These are phyloP conservation scores for Coregonus sp. DNA, from an alignment of 2,797 vertebrate species.

Conservation along the genomic window DNA sequence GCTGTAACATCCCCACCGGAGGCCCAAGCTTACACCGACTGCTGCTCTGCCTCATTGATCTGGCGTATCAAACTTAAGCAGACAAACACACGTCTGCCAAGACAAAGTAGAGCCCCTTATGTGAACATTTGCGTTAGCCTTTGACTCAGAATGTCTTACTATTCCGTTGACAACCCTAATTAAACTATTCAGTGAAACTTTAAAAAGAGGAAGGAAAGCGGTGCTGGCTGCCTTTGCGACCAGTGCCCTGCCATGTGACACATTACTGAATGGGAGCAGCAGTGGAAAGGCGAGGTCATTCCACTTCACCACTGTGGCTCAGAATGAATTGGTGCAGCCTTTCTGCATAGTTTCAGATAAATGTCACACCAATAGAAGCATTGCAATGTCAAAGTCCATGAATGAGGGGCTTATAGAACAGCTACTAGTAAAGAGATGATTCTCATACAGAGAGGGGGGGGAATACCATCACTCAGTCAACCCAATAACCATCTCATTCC, in stretches of 20 bases:
- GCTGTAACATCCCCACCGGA: background rate
- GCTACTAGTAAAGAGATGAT: background rate
- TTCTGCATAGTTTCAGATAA: conserved; percentile 30
- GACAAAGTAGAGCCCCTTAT: background rate
- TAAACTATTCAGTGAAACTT: background rate
- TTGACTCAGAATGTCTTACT: background rate
- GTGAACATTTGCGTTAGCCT: background rate
- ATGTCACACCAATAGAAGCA: conserved; percentile 15
- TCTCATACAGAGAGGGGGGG: background rate
- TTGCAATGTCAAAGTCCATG: conserved; percentile 23
- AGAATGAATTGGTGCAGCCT: conserved; percentile 42
- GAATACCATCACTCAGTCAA: background rate
- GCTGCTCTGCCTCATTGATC: conserved; percentile 22
- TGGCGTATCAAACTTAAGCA: background rate
- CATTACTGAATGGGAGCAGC: conserved; percentile 11
- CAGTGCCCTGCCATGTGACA: background rate
- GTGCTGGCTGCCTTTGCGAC: conserved; percentile 1
- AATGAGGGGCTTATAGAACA: background rate
- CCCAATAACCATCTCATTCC: background rate
- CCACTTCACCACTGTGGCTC: conserved; percentile 37
- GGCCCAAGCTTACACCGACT: background rate
- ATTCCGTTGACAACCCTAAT: background rate
- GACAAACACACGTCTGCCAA: background rate
- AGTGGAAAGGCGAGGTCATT: conserved; percentile 34
- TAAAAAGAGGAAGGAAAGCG: background rate